phyloP scores from a whole-genome alignment of 2,113 vertebrate genomes.

The Apistogramma diplotaenia region DNA sequence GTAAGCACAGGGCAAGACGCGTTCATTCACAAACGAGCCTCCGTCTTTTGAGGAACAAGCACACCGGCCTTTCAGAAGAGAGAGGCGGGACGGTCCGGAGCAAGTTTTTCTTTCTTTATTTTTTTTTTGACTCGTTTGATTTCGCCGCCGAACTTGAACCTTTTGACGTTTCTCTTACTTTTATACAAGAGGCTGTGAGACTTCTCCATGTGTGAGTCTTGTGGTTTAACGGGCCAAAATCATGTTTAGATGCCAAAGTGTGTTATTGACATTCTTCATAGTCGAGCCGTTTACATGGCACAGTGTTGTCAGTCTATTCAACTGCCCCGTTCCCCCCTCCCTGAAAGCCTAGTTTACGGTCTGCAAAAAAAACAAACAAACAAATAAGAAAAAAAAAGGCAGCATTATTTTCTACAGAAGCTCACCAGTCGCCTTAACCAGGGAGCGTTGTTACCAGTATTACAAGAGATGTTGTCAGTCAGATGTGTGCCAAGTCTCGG shows the following conservation, averaged over 20 bases:
- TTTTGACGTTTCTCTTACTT: not conserved
- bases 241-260: slow-evolving; percentile 72
- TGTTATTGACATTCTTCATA: slow-evolving; percentile 59
- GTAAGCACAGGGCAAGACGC: slow-evolving; percentile 66
- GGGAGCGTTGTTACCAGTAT: slow-evolving; percentile 67
- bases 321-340: slow-evolving; percentile 58
- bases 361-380: slow-evolving; percentile 55
- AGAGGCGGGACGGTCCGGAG: slow-evolving; percentile 4
- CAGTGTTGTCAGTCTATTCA: slow-evolving; percentile 67
- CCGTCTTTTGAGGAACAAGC: slow-evolving; percentile 38
- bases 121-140: not conserved
- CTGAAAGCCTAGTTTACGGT: slow-evolving; percentile 71
- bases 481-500: slow-evolving; percentile 56
- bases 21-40: slow-evolving; percentile 13
- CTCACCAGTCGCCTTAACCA: slow-evolving; percentile 79
- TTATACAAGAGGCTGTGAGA: slow-evolving; percentile 18
- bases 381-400: slow-evolving; percentile 36
- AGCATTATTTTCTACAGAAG: slow-evolving; percentile 76
- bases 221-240: slow-evolving; percentile 60
- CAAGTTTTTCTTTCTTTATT: not conserved
- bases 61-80: slow-evolving; percentile 1
- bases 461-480: slow-evolving; percentile 58
- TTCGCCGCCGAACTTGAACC: not conserved
- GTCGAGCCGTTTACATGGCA: slow-evolving; percentile 72
- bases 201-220: slow-evolving; percentile 33